These are phyloP conservation scores for Enteromius fasciolatus DNA, from an alignment of 2,797 vertebrate genomes.

Conservation along the genomic window DNA sequence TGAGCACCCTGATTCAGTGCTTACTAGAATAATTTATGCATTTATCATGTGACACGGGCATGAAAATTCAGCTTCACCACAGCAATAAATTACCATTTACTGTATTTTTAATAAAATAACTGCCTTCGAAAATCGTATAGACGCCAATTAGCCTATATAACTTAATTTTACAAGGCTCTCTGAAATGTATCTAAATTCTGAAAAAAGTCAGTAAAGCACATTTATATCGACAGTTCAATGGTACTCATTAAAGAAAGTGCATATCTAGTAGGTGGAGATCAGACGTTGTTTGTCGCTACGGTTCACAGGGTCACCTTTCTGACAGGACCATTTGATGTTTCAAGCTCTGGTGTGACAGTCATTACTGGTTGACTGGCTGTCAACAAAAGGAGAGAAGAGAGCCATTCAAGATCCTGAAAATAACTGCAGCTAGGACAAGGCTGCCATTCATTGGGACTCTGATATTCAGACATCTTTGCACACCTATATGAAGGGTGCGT, in stretches of 20 bases:
- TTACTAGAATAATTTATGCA: not conserved
- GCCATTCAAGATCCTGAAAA: constrained; percentile 81
- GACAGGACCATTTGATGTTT: constrained; percentile 80
- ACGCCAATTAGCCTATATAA: not conserved
- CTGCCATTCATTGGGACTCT: constrained; percentile 78
- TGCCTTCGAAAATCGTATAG: not conserved
- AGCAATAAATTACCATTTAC: not conserved
- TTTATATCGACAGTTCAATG: not conserved
- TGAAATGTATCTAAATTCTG: not conserved
- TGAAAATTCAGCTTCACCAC: not conserved
- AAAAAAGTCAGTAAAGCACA: not conserved
- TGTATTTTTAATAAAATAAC: not conserved
- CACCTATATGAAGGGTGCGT: constrained; percentile 76
- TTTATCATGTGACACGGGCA: not conserved
- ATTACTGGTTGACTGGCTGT: constrained; percentile 83
- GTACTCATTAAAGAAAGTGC: constrained; percentile 28
- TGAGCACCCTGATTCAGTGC: not conserved
- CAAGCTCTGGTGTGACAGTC: constrained; percentile 82
- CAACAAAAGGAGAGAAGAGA: constrained; percentile 84
- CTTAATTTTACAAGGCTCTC: no score
- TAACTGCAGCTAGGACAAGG: constrained; percentile 76
- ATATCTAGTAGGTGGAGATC: constrained; percentile 78
- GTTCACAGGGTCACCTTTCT: constrained; percentile 77
- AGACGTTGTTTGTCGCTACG: constrained; percentile 80
- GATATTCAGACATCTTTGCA: constrained; percentile 77